Conservation (phyloP, 2,797 vertebrate genomes). For the Antennarius maculatus region DNA sequence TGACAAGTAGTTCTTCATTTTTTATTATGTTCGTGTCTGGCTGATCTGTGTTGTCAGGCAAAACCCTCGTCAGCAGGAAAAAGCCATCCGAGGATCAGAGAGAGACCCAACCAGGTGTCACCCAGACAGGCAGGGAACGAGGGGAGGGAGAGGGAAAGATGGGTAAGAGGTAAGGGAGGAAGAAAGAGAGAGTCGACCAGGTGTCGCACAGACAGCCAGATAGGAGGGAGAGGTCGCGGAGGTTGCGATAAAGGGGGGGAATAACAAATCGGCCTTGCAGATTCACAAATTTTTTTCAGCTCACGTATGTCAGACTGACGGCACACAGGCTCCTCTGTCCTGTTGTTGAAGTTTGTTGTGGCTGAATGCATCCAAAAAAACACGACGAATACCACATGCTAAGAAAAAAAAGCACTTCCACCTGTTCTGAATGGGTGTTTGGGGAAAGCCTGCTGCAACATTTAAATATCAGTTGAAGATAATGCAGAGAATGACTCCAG, state of each 20-base stretch:
- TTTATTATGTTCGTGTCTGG: constrained; percentile 96
- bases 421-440: not conserved
- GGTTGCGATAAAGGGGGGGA: constrained; percentile 17
- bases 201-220: constrained; percentile 59
- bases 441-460: not conserved
- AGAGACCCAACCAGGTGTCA: constrained; percentile 97
- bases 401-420: not conserved
- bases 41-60: constrained; percentile 91
- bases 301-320: too few relatives aligned
- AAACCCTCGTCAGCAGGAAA: constrained; percentile 91
- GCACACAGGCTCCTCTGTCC: not conserved
- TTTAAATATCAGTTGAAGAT: not conserved
- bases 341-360: not conserved
- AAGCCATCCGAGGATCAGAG: constrained; percentile 92
- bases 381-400: not conserved
- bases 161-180: constrained; percentile 37
- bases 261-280: constrained; percentile 9
- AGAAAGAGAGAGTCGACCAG: constrained; percentile 50
- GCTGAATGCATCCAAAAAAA: not conserved
- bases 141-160: not conserved
- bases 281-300: not conserved
- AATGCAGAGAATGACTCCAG: not conserved
- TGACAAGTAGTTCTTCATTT: constrained; percentile 97
- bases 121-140: constrained; percentile 80
- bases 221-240: constrained; percentile 76